phyloP scores from a whole-genome alignment of 2,888 invertebrate genomes.

The Tridacna crocea region DNA sequence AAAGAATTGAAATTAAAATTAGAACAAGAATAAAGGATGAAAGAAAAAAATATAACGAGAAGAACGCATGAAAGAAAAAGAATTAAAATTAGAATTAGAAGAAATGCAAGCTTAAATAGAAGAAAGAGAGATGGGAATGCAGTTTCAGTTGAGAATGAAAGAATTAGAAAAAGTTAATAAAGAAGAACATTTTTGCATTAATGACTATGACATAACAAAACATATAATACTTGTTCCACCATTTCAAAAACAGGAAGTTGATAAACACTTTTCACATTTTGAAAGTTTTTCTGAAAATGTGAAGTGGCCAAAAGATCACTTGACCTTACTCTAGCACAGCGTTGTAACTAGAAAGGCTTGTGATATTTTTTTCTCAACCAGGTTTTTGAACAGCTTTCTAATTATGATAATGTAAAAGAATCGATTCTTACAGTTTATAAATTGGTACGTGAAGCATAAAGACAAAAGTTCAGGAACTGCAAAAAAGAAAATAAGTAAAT shows the following conservation, averaged over 20 bases:
- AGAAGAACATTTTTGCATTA: not conserved
- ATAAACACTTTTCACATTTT: not conserved
- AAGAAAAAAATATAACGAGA: too few species aligned
- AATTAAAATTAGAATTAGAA: not conserved
- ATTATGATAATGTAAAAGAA: conserved; percentile 45
- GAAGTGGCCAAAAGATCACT: conserved; percentile 48
- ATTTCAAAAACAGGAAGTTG: too few species aligned
- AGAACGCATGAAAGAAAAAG: too few species aligned
- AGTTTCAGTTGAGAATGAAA: too few species aligned
- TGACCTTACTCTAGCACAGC: conserved; percentile 47
- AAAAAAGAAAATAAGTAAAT: conserved; percentile 38
- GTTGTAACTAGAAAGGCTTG: conserved; percentile 27
- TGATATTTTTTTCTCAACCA: conserved; percentile 31
- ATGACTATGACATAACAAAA: conserved; percentile 4
- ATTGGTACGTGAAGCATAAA: conserved; percentile 49
- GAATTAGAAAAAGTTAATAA: not conserved
- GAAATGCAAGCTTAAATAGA: not conserved
- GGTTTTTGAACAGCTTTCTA: conserved; percentile 26
- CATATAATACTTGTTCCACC: not conserved
- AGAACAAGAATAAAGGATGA: too few species aligned
- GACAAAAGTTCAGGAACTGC: conserved; percentile 44
- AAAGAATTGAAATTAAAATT: too few species aligned
- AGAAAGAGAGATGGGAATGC: not conserved
- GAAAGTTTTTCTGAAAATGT: conserved; percentile 28
- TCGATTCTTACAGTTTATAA: conserved; percentile 53